Conservation (phyloP, 2,113 vertebrate genomes). For the Grammomys surdaster region DNA sequence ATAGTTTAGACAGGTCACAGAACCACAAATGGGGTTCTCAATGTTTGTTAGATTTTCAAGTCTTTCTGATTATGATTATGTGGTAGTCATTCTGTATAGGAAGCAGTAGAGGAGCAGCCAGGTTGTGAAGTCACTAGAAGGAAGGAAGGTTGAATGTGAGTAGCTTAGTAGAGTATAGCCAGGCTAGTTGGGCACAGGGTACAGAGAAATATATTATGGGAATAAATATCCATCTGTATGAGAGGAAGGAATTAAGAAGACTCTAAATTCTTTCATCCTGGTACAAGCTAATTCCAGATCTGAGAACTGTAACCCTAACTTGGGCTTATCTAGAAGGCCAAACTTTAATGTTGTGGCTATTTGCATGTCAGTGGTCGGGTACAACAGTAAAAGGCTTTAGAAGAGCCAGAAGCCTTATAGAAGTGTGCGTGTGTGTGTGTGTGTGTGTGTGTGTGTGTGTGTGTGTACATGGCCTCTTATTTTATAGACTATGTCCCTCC, state of each 20-base stretch:
- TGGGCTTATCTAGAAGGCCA: background rate
- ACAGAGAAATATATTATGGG: conserved; percentile 23
- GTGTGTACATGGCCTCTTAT: conserved; percentile 2
- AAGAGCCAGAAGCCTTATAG: conserved; percentile 25
- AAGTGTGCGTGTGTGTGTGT: background rate
- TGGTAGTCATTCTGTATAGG: background rate
- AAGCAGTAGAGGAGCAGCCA: background rate
- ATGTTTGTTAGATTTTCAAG: conserved; percentile 1
- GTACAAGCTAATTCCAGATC: conserved; percentile 19
- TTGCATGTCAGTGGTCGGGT: background rate
- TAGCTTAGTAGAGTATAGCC: background rate
- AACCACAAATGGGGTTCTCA: background rate
- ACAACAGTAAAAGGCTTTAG: background rate
- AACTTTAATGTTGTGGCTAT: conserved; percentile 18
- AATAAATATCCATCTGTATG: conserved; percentile 39
- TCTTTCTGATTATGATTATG: background rate
- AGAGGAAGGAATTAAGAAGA: conserved; percentile 7
- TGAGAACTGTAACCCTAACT: conserved; percentile 14
- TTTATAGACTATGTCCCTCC: conserved; percentile 9
- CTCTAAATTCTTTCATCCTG: conserved; percentile 45
- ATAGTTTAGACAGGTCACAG: background rate
- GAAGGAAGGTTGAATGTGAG: background rate
- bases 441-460: background rate
- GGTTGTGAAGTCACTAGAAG: background rate
- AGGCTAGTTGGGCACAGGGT: background rate